Evolutionary conservation across 2,113 vertebrate species (phyloP), one percentile per base, ranked within the genome.

Genomic region (Tiliqua scincoides): DNA sequence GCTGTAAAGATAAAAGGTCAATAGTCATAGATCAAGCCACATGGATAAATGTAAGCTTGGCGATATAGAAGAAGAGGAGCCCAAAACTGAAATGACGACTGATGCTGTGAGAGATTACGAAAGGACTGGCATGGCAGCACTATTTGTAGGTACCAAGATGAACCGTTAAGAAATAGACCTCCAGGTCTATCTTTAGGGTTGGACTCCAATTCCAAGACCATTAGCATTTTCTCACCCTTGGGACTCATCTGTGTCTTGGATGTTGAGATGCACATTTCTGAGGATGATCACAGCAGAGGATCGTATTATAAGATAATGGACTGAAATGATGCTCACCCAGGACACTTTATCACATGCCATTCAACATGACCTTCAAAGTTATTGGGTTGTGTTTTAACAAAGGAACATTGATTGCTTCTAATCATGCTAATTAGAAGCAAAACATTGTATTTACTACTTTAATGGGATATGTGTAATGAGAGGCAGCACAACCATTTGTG

Each of bases 361-460:
- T 90, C 82, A 76, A 59, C 70, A 35, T 15, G 67, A 30, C 67
- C 82, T 10, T 1, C 9, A 79, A 79, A 91, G 79, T 52, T 83
- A 32, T 89, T 65, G 20, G 27, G 85, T 84, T 78, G 11, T 75
- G 89, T 57, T 88, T 77, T 43, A 87, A 82, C 70, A 86, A 72
- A 85, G 32, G 17, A 87, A 61, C 48, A 85, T 76, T 52, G 40
- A 52, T 86, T 75, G 52, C 43, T 48, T 30, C n/a, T n/a, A n/a
- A n/a, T n/a, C 61, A 1, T 23, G 57, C 0, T 82, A 68, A 57
- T 1, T 88, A 59, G 40, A 57, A 0, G 0, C 71, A 25, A 85
- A 85, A 85, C 84, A 68, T 37, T 43, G 11, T 21, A 73, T 74
- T 84, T n/a, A 74, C 30, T 79, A 3, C 6, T 59, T 43, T 84